Conservation (phyloP, 2,888 invertebrate species). For the Nemurella pictetii region DNA sequence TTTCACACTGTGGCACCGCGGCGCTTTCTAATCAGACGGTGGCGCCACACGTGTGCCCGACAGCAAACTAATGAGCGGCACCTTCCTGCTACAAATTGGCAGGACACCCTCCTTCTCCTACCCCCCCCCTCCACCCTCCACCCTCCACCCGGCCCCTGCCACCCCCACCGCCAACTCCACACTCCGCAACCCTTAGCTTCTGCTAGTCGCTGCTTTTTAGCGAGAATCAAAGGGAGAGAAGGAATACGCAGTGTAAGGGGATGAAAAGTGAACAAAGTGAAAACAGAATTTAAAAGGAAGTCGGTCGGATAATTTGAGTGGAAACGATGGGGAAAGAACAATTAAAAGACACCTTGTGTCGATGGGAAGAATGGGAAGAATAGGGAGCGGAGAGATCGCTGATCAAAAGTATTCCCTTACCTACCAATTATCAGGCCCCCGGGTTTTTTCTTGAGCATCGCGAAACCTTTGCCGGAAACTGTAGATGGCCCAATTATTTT, state of each 20-base stretch:
- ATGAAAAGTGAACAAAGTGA: slow-evolving; percentile 29
- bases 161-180: slow-evolving; percentile 31
- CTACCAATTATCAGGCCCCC: neutral
- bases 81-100: slow-evolving; percentile 53
- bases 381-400: neutral
- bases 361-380: neutral
- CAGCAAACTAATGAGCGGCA: slow-evolving; percentile 54
- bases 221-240: slow-evolving; percentile 28
- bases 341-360: slow-evolving; percentile 26
- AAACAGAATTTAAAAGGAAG: slow-evolving; percentile 35
- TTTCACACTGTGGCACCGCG: slow-evolving; percentile 30
- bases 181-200: neutral
- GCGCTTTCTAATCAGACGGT: slow-evolving; percentile 41
- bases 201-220: slow-evolving; percentile 35
- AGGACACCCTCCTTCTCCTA: slow-evolving; percentile 39
- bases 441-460: neutral
- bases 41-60: slow-evolving; percentile 53
- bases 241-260: slow-evolving; percentile 14
- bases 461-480: neutral
- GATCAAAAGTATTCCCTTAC: slow-evolving; percentile 10
- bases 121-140: slow-evolving; percentile 33
- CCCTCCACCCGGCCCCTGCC: slow-evolving; percentile 40
- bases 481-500: neutral
- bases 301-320: slow-evolving; percentile 38
- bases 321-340: slow-evolving; percentile 35